phyloP scores from a whole-genome alignment of 2,113 vertebrate species.

The Burhinus bistriatus region DNA sequence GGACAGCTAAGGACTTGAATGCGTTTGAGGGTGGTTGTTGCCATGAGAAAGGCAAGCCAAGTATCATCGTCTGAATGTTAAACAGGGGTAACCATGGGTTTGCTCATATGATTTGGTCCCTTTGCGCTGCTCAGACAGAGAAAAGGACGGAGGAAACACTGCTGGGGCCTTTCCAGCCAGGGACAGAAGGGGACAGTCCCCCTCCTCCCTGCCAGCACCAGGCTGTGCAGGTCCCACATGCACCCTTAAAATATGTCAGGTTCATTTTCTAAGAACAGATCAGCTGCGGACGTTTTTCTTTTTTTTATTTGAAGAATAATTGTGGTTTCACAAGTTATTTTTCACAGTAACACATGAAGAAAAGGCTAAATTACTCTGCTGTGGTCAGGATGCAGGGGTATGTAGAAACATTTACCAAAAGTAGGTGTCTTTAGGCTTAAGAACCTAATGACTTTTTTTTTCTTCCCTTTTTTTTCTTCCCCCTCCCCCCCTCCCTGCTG shows the following conservation, averaged over 20 bases:
- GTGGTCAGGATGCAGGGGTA: not conserved
- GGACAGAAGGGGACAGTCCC: not conserved
- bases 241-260: not conserved
- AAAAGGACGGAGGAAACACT: not conserved
- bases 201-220: not conserved
- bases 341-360: not conserved
- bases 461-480: too few relatives aligned
- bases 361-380: not conserved
- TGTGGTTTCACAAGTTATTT: conserved; percentile 9
- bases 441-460: not conserved
- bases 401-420: not conserved
- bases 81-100: conserved; percentile 52
- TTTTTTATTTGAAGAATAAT: not conserved
- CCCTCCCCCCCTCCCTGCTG: too few relatives aligned
- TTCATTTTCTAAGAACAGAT: not conserved
- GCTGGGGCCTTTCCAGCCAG: not conserved
- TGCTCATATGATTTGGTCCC: conserved; percentile 22
- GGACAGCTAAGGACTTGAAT: not conserved
- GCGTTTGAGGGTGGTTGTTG: not conserved
- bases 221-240: not conserved
- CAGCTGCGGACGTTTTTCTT: not conserved
- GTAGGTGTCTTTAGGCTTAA: not conserved
- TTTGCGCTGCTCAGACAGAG: not conserved
- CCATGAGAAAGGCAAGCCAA: not conserved
- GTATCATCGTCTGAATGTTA: not conserved